Conservation (phyloP, 2,888 invertebrate species). For the Baccha elongata region DNA sequence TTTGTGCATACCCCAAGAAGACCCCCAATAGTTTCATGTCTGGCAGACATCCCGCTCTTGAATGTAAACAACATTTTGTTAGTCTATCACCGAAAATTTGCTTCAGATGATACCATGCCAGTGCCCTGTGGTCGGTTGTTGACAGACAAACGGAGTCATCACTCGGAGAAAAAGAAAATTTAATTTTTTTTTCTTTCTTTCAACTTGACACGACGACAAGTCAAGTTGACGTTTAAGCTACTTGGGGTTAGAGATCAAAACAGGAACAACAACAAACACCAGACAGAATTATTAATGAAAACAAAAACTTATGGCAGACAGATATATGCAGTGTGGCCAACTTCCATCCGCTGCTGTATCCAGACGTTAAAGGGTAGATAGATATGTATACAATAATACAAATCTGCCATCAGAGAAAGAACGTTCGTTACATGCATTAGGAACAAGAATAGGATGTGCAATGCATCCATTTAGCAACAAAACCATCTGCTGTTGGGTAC, state of each 20-base stretch:
- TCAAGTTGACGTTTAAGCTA: constrained; percentile 66
- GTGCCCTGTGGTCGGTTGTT: constrained; percentile 9
- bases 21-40: too few species aligned
- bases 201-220: constrained; percentile 57
- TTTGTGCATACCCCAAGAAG: too few species aligned
- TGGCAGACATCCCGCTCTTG: neutral
- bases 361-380: constrained; percentile 21
- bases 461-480: constrained; percentile 59
- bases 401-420: constrained; percentile 38
- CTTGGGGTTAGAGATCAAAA: constrained; percentile 21
- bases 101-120: neutral
- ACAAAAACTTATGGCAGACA: constrained; percentile 58
- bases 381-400: neutral
- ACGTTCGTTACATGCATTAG: constrained; percentile 34
- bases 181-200: constrained; percentile 9
- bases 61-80: neutral
- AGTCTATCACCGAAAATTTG: neutral
- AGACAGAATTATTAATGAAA: constrained; percentile 57
- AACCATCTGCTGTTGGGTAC: constrained; percentile 53
- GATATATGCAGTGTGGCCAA: constrained; percentile 52
- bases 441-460: constrained; percentile 53
- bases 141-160: constrained; percentile 20
- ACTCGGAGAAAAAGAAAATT: constrained; percentile 3
- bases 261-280: constrained; percentile 28
- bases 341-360: constrained; percentile 50